Base-by-base conservation (phyloP, 2,888 invertebrate genomes). In the Timandra comae region DNA sequence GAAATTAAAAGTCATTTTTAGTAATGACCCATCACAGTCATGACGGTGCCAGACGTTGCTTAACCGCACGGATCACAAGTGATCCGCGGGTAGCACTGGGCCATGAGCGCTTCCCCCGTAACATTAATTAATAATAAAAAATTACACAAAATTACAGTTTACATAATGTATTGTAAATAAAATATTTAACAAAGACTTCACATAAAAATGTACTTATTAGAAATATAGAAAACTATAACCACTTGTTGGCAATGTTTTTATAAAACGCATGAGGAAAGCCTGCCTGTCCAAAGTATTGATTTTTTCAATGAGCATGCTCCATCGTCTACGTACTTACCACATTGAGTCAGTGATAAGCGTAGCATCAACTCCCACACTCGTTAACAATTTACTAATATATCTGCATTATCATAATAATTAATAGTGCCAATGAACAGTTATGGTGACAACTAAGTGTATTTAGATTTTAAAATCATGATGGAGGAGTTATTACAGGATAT, bases 401-500 rank as follows among this genome's bases (percentile, higher is more conserved):
- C 1, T 12, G 22, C 9, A 13, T 23, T 12, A 26, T 2, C 13
- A 16, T 6, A 16, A 16, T 12, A 9, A 23, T 12, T 7, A 16
- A 20, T 29, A 30, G 21, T 39, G 32, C 24, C 29, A 47, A 43
- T 30, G 47, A 35, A 5, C 24, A 19, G 16, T n/a, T 19, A 12
- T 27, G 10, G 32, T 6, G 19, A 10, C 19, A 31, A 20, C 12
- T 40, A 40, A 25, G 29, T 19, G 11, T n/a, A n/a, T 16, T 16
- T 5, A 16, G 6, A 16, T 16, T 16, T 3, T 16, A 16, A 16
- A 6, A 6, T 5, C 46, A 52, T 38, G 33, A 54, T 97, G 96
- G 96, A 97, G 87, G 95, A 96, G 76, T 87, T 96, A 56, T 87
- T 97, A 48, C 89, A 91, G 70, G 92, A 93, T 74, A 90, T 97